These are phyloP conservation scores for Listronotus oregonensis DNA, from an alignment of 1,140 invertebrate genomes.

Conservation along the genomic window DNA sequence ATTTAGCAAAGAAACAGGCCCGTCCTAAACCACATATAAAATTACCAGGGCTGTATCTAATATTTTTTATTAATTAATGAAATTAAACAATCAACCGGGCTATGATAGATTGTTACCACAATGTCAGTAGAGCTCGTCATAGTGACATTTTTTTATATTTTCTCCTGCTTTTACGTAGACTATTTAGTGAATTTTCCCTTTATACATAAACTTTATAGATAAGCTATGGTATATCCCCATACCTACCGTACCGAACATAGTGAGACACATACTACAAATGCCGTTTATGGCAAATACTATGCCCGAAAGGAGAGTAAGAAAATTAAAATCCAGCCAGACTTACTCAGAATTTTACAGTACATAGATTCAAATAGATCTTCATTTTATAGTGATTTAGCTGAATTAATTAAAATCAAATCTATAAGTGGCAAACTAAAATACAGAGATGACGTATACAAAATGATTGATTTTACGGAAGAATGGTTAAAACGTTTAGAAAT, in stretches of 20 bases:
- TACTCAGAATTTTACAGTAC: slow-evolving; percentile 47
- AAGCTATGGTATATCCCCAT: slow-evolving; percentile 51
- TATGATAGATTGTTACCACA: background rate
- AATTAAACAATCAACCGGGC: background rate
- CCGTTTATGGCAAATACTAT: slow-evolving; percentile 51
- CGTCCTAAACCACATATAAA: no score
- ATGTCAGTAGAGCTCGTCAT: slow-evolving; percentile 41
- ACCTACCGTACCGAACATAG: slow-evolving; percentile 52
- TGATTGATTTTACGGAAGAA: slow-evolving; percentile 45
- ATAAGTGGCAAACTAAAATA: slow-evolving; percentile 44
- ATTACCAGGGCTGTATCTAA: background rate
- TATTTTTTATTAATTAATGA: slow-evolving; percentile 1
- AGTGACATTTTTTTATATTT: slow-evolving; percentile 48
- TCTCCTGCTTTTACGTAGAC: slow-evolving; percentile 49
- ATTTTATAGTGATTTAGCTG: slow-evolving; percentile 45
- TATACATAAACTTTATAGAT: slow-evolving; percentile 41
- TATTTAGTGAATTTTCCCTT: slow-evolving; percentile 50
- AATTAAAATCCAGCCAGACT: slow-evolving; percentile 47
- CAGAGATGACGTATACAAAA: slow-evolving; percentile 41
- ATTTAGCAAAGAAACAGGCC: no score
- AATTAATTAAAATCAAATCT: slow-evolving; percentile 47
- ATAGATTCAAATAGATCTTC: slow-evolving; percentile 46
- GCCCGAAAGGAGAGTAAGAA: slow-evolving; percentile 42
- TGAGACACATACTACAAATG: slow-evolving; percentile 52
- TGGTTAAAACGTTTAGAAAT: slow-evolving; percentile 50